phyloP scores from a whole-genome alignment of 2,888 invertebrate genomes.

The Linyphia triangularis region DNA sequence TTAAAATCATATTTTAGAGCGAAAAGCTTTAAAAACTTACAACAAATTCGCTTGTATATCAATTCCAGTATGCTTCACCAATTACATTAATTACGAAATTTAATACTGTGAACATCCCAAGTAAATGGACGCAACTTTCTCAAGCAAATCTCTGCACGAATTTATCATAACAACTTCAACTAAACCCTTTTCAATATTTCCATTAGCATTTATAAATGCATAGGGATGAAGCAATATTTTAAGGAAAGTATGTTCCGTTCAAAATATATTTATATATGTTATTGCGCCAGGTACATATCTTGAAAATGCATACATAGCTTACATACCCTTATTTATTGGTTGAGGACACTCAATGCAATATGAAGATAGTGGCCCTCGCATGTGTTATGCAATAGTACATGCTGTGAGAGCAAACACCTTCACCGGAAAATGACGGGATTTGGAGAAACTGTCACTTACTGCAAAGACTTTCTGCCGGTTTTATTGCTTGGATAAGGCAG shows the following conservation, averaged over 20 bases:
- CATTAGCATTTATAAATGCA: background rate
- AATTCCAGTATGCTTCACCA: too few relatives aligned
- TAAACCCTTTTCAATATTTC: too few relatives aligned
- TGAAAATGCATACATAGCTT: background rate
- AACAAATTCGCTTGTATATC: too few relatives aligned
- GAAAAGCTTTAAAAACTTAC: too few relatives aligned
- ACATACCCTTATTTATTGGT: background rate
- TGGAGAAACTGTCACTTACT: constrained; percentile 12
- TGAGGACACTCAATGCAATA: constrained; percentile 1
- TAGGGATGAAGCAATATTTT: background rate
- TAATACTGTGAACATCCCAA: too few relatives aligned
- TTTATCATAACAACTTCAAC: too few relatives aligned
- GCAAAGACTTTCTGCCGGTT: background rate
- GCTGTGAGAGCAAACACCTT: background rate
- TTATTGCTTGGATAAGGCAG: constrained; percentile 8
- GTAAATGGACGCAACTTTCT: too few relatives aligned
- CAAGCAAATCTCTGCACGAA: too few relatives aligned
- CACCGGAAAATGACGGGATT: background rate
- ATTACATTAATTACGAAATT: too few relatives aligned
- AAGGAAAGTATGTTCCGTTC: background rate
- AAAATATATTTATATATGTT: background rate
- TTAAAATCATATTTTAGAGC: too few relatives aligned
- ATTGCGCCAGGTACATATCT: background rate
- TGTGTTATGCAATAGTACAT: constrained; percentile 5
- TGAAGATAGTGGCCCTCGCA: background rate